Conservation (phyloP, 2,888 invertebrate species). For the Acanthacorydalis orientalis region DNA sequence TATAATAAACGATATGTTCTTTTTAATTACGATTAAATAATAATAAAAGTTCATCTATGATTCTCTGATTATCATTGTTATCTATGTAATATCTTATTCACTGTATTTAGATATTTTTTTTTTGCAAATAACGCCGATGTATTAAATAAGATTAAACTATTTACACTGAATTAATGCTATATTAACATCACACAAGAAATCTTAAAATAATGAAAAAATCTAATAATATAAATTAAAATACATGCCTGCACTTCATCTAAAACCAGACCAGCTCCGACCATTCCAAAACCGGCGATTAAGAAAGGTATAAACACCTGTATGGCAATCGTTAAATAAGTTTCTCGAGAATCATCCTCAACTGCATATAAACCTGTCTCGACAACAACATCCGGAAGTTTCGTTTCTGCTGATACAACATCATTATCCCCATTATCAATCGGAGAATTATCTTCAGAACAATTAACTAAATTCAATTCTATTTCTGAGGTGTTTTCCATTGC, state of each 20-base stretch:
- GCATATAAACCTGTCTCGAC: constrained; percentile 31
- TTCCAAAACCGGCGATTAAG: constrained; percentile 59
- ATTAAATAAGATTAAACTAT: too few relatives aligned
- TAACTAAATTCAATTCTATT: neutral
- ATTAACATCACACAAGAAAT: too few relatives aligned
- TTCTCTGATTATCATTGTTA: too few relatives aligned
- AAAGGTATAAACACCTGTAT: constrained; percentile 56
- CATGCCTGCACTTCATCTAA: constrained; percentile 52
- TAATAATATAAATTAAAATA: neutral
- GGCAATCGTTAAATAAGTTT: constrained; percentile 40
- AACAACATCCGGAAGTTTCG: constrained; percentile 34
- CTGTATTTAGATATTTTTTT: too few relatives aligned
- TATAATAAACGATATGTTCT: too few relatives aligned
- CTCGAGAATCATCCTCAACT: constrained; percentile 25
- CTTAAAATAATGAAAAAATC: too few relatives aligned
- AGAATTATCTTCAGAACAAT: constrained; percentile 8
- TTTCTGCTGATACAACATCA: constrained; percentile 20
- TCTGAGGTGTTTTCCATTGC: neutral
- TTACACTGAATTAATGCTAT: too few relatives aligned
- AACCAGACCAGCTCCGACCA: constrained; percentile 61
- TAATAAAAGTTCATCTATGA: too few relatives aligned
- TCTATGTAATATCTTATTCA: too few relatives aligned
- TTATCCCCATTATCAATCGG: constrained; percentile 18
- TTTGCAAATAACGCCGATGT: too few relatives aligned
- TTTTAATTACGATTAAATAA: too few relatives aligned